phyloP scores from a whole-genome alignment of 2,888 invertebrate species.

The Dicyrtomina minuta region DNA sequence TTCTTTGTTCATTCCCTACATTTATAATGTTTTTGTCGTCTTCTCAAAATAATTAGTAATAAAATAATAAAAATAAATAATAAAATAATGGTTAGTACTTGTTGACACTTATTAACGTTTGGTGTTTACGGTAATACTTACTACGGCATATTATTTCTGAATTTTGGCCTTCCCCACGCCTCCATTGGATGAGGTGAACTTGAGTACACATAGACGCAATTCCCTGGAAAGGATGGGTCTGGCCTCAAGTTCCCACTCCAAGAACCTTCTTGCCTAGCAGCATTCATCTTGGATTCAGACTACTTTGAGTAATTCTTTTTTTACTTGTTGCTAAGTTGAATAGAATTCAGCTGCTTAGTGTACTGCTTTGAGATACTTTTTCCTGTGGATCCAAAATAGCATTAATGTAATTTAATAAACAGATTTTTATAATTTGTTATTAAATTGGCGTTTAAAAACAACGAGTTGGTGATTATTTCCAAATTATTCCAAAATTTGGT shows the following conservation, averaged over 20 bases:
- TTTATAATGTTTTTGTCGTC: constrained; percentile 13
- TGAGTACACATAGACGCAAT: constrained; percentile 30
- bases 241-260: not conserved
- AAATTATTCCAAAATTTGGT: too few relatives aligned
- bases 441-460: too few relatives aligned
- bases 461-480: too few relatives aligned
- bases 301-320: too few relatives aligned
- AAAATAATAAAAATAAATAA: constrained; percentile 1
- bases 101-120: too few relatives aligned
- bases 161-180: constrained; percentile 29
- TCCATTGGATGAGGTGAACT: constrained; percentile 31
- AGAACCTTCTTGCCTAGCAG: not conserved
- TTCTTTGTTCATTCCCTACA: not conserved
- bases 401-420: too few relatives aligned
- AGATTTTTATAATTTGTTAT: too few relatives aligned
- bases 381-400: too few relatives aligned
- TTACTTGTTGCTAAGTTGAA: too few relatives aligned
- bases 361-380: too few relatives aligned
- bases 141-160: constrained; percentile 33
- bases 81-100: too few relatives aligned
- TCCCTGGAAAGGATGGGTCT: not conserved
- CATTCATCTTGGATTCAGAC: not conserved
- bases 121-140: constrained; percentile 1
- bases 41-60: not conserved
- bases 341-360: too few relatives aligned